Conservation (phyloP, 2,888 invertebrate genomes). For the Thyatira batis region DNA sequence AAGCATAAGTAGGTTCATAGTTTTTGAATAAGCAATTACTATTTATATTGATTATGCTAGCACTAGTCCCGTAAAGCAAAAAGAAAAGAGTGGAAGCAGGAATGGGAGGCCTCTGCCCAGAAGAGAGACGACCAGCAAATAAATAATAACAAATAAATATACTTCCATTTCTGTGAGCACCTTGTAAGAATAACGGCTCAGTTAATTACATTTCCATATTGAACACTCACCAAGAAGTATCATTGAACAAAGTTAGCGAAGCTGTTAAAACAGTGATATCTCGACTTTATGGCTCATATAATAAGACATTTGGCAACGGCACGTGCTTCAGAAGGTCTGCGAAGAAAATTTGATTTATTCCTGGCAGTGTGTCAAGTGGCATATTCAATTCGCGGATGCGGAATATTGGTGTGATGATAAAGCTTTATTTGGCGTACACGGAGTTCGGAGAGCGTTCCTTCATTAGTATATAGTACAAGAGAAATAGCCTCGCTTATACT, state of each 20-base stretch:
- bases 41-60: too few relatives aligned
- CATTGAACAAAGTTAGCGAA: background rate
- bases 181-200: conserved; percentile 1
- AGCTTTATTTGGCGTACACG: conserved; percentile 68
- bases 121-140: background rate
- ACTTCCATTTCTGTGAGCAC: background rate
- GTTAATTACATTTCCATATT: conserved; percentile 1
- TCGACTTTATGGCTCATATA: background rate
- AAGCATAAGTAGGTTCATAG: too few relatives aligned
- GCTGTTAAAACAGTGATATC: conserved; percentile 1
- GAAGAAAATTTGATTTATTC: conserved; percentile 69
- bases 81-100: too few relatives aligned
- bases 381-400: conserved; percentile 61
- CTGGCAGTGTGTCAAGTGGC: conserved; percentile 70
- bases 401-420: conserved; percentile 65
- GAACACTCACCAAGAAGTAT: background rate
- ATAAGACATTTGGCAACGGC: background rate
- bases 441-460: conserved; percentile 47
- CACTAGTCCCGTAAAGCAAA: too few relatives aligned
- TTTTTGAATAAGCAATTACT: too few relatives aligned
- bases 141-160: background rate
- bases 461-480: conserved; percentile 42
- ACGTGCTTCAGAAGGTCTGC: background rate
- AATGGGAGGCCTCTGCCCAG: too few relatives aligned
- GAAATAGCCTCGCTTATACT: conserved; percentile 13